Evolutionary conservation across 2,797 vertebrate species (phyloP).

Genomic region (Acipenser transmontanus): DNA sequence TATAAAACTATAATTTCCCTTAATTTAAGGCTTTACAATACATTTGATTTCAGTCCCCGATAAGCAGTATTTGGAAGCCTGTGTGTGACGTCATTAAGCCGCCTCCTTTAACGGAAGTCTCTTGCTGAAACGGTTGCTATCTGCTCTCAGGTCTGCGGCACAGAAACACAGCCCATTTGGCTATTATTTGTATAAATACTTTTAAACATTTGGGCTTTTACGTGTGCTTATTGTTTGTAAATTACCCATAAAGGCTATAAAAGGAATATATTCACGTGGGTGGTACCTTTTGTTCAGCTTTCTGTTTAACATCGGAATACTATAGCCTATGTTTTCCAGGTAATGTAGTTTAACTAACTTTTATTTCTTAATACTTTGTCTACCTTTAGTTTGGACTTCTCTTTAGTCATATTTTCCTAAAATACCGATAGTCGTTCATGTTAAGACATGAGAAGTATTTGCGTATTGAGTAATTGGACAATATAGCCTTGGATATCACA

Average conservation of each 20-base stretch:
- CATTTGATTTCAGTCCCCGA: too few relatives aligned
- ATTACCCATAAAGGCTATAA: conserved; percentile 19
- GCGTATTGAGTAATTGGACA: too few relatives aligned
- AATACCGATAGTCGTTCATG: neutral
- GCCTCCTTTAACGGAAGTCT: conserved; percentile 24
- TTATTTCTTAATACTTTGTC: conserved; percentile 10
- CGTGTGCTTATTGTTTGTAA: conserved; percentile 13
- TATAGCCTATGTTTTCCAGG: conserved; percentile 20
- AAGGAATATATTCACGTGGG: conserved; percentile 18
- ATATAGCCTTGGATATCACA: too few relatives aligned
- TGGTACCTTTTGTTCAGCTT: conserved; percentile 12
- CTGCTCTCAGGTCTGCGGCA: conserved; percentile 1
- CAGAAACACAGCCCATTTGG: neutral
- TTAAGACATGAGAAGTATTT: too few relatives aligned
- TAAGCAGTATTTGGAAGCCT: neutral
- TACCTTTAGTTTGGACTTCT: neutral
- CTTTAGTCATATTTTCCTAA: neutral
- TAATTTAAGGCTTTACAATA: too few relatives aligned
- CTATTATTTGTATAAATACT: conserved; percentile 4
- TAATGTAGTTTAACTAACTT: conserved; percentile 19
- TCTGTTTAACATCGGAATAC: conserved; percentile 18
- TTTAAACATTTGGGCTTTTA: conserved; percentile 5
- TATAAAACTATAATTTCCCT: too few relatives aligned
- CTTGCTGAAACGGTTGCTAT: conserved; percentile 8
- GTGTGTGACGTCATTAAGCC: conserved; percentile 18